Base-by-base conservation (phyloP, 2,113 vertebrate genomes). In the Trematomus loennbergii region DNA sequence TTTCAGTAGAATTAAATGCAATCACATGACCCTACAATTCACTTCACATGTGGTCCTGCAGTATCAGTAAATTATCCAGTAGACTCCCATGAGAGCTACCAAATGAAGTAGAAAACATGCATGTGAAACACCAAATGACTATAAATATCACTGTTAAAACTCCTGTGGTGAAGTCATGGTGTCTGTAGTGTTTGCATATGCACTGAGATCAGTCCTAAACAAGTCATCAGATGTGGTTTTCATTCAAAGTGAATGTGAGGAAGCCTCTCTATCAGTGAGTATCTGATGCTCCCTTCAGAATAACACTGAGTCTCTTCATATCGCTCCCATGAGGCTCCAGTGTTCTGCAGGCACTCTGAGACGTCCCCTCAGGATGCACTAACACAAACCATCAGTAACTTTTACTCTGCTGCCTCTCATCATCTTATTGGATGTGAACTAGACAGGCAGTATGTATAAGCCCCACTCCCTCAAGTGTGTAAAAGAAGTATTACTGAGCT, bases 401-500 rank as follows among this genome's bases (percentile, higher is more conserved):
- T 57, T 9, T 2, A n/a, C 9, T 50, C 11, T 45, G 12, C 13
- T 65, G 36, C 12, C 36, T 82, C 18, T 68, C 43, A 65, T 77
- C 49, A 29, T 65, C 57, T 58, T 29, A n/a, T 25, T 36, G 18
- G 45, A 62, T 29, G 48, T 64, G 25, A 75, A 62, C 50, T 29
- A 4, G 67, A 63, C 36, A 10, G 0, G 12, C 9, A 29, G 1
- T 12, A 9, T 55, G 50, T 67, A 22, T 36, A n/a, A 75, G 11
- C 40, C 63, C 36, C 29, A 4, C n/a, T 72, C n/a, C 57, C 66
- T 71, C 16, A 43, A 3, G 15, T 52, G 54, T 33, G 46, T n/a
- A 75, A 9, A 15, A 16, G 18, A 83, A 57, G 55, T 61, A 71
- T 61, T 49, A 58, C 16, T 64, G 0, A 29, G 55, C n/a, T 60